Evolutionary conservation across 2,888 invertebrate genomes (phyloP), one percentile per base, ranked within the genome.

Genomic region (Perithous albicinctus): DNA sequence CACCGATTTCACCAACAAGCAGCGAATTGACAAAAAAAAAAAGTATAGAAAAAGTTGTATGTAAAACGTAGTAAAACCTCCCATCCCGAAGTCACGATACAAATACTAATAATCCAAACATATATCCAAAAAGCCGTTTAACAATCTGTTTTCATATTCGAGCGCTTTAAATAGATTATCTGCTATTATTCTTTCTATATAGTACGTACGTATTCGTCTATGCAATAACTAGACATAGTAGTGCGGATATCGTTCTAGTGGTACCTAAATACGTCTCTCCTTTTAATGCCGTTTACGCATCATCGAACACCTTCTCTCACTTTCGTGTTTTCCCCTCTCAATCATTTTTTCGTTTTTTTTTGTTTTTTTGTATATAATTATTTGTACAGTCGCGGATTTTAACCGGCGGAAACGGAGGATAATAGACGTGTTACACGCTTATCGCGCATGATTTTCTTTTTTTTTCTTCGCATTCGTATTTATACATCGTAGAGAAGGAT

Each of bases 231-330:
- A 82, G 82, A 82, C 72, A 78, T 75, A 78, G 59, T 78, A 82
- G 82, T 82, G 78, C 78, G 82, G 64, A 82, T 82, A 82, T 82
- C 82, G 75, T 82, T 78, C 82, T 82, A 78, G 78, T 75, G 70
- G 82, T 82, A 76, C 32, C 75, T 78, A 78, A 81, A 67, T 67
- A 43, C 66, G 66, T 76, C 35, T 48, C 48, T 82, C 32, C 63
- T n/a, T n/a, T n/a, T 56, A 77, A 73, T 72, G 61, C 59, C 77
- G n/a, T 73, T 69, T 59, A 67, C 35, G 73, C 63, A 67, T n/a
- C n/a, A n/a, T 72, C 48, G 29, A 67, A 51, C 10, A n/a, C n/a
- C n/a, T n/a, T n/a, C 32, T n/a, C n/a, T 1, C 56, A 32, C 26
- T 41, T 35, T 67, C 26, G 5, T 56, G 23, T 15, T 15, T n/a